A percentile compares a stretch with the other conserved stretches of the same genome.
Evolutionary conservation across 1,140 invertebrate genomes (phyloP).

Genomic region (Apis cerana): DNA sequence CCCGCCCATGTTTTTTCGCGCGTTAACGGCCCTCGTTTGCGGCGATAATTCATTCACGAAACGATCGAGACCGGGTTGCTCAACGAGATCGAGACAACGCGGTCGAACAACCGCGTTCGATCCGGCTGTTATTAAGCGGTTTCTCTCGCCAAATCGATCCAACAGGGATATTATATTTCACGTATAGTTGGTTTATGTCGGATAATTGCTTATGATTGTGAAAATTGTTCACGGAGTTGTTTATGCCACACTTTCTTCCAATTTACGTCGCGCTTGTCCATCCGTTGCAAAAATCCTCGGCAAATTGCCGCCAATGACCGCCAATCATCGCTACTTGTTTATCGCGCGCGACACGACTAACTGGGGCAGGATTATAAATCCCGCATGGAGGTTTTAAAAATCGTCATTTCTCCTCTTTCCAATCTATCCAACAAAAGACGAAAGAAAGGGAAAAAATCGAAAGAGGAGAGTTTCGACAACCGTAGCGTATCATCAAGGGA

Average conservation of each 20-base stretch:
- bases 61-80: not conserved
- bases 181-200: not conserved
- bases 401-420: too few species aligned
- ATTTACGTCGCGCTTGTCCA: too few species aligned
- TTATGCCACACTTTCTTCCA: too few species aligned
- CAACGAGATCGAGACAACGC: conserved; percentile 2
- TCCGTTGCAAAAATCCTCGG: too few species aligned
- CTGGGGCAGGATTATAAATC: too few species aligned
- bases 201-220: not conserved
- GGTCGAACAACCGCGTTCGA: too few species aligned
- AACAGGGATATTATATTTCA: not conserved
- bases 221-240: not conserved
- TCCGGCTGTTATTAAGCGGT: not conserved
- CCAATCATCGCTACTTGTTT: too few species aligned
- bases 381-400: too few species aligned
- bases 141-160: not conserved
- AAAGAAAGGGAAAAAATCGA: too few species aligned
- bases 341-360: too few species aligned
- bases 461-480: not conserved
- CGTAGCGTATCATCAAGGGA: conserved; percentile 34
- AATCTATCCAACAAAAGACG: too few species aligned
- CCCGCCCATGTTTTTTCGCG: not conserved
- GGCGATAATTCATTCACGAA: conserved; percentile 31
- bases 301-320: too few species aligned
- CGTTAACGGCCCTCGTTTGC: conserved; percentile 6